These are phyloP conservation scores for Bradypus variegatus DNA, from an alignment of 2,797 vertebrate species.

Conservation along the genomic window DNA sequence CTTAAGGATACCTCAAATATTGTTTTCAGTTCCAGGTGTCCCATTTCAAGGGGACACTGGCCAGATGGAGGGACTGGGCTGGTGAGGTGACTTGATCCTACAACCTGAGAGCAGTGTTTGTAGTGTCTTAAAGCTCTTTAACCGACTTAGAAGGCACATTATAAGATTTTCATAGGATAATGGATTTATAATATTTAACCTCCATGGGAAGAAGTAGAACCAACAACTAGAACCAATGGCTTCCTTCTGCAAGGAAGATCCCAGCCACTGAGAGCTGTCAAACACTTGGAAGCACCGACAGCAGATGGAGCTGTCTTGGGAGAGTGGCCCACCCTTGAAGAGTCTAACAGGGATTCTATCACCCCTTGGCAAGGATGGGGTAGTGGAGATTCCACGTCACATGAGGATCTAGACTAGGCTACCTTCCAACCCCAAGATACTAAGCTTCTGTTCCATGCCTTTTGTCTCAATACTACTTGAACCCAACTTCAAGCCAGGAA, in stretches of 20 bases:
- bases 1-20: background rate
- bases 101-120: background rate
- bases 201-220: background rate
- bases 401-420: background rate
- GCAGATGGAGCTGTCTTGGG: background rate
- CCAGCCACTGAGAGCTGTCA: background rate
- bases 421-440: background rate
- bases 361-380: background rate
- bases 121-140: background rate
- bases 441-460: background rate
- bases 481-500: background rate
- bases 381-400: background rate
- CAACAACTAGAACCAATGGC: background rate
- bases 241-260: background rate
- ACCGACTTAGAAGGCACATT: background rate
- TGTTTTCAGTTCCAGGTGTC: background rate
- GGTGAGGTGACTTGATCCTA: background rate
- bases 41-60: background rate
- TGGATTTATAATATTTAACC: background rate
- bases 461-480: background rate
- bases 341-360: background rate
- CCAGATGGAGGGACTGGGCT: background rate
- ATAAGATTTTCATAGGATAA: background rate
- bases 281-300: background rate
- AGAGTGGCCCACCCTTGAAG: no score